Conservation (phyloP, 2,888 invertebrate genomes). For the Lingula anatina region DNA sequence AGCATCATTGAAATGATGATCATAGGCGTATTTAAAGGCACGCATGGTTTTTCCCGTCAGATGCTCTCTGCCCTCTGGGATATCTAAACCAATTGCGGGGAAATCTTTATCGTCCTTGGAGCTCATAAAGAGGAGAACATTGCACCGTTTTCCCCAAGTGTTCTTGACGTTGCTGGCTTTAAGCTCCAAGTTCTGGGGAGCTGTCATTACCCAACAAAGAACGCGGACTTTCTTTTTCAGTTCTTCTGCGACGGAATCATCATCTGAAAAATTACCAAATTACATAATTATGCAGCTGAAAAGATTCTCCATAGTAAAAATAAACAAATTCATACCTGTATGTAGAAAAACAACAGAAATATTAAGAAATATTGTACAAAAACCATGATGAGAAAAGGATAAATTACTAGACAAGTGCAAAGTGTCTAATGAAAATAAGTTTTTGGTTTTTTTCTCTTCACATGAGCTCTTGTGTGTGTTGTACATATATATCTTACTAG, state of each 20-base stretch:
- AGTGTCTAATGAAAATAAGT: no score
- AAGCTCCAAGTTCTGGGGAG: conserved; percentile 76
- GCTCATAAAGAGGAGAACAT: conserved; percentile 43
- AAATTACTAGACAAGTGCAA: no score
- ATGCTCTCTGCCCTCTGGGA: conserved; percentile 79
- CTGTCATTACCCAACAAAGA: conserved; percentile 93
- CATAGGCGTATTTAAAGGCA: conserved; percentile 80
- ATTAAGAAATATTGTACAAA: no score
- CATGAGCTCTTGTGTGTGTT: no score
- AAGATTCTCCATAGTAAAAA: no score
- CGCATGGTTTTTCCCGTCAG: conserved; percentile 95
- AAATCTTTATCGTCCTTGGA: conserved; percentile 62
- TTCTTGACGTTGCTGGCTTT: conserved; percentile 75
- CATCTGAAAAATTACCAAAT: no score
- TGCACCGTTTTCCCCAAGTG: conserved; percentile 13
- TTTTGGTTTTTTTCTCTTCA: no score
- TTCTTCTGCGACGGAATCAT: background rate
- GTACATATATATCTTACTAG: no score
- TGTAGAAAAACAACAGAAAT: no score
- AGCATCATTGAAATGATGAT: conserved; percentile 72
- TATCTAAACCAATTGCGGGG: conserved; percentile 67
- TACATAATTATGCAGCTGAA: no score
- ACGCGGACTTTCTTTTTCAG: conserved; percentile 61
- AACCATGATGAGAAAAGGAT: no score
- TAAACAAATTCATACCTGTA: no score